Evolutionary conservation across 2,797 vertebrate genomes (phyloP).

Genomic region (Carduelis carduelis): DNA sequence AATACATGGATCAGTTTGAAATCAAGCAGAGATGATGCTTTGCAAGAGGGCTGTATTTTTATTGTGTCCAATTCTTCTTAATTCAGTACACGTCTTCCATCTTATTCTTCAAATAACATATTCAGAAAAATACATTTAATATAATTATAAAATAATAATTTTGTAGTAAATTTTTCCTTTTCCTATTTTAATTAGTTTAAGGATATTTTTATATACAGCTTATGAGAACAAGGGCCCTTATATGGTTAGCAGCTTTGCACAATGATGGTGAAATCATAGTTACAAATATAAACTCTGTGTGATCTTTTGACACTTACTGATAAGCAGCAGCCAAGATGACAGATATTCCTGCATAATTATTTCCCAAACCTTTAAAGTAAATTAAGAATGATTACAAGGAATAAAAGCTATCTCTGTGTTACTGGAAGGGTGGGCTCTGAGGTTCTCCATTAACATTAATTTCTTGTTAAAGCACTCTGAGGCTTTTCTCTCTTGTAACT

Average conservation of each 20-base stretch:
- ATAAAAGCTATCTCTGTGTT: not conserved
- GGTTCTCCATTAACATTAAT: not conserved
- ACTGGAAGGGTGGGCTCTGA: not conserved
- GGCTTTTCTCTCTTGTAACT: not conserved
- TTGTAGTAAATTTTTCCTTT: not conserved
- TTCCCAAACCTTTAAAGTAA: conserved; percentile 13
- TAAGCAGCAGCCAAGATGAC: not conserved
- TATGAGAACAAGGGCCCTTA: not conserved
- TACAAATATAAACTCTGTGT: not conserved
- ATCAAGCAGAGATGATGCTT: not conserved
- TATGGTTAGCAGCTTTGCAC: not conserved
- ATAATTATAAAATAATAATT: not conserved
- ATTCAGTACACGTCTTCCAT: not conserved
- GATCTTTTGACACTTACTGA: not conserved
- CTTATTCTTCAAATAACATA: not conserved
- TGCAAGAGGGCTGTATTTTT: not conserved
- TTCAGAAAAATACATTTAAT: not conserved
- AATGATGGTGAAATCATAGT: not conserved
- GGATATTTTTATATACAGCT: not conserved
- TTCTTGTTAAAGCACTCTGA: not conserved
- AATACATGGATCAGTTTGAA: not conserved
- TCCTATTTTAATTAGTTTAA: not conserved
- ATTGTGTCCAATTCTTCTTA: not conserved
- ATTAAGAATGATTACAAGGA: not conserved
- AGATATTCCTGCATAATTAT: not conserved